A percentile compares a stretch with the other conserved stretches of the same genome.
phyloP scores from a whole-genome alignment of 2,888 invertebrate genomes.

The Falcaria lacertinaria region DNA sequence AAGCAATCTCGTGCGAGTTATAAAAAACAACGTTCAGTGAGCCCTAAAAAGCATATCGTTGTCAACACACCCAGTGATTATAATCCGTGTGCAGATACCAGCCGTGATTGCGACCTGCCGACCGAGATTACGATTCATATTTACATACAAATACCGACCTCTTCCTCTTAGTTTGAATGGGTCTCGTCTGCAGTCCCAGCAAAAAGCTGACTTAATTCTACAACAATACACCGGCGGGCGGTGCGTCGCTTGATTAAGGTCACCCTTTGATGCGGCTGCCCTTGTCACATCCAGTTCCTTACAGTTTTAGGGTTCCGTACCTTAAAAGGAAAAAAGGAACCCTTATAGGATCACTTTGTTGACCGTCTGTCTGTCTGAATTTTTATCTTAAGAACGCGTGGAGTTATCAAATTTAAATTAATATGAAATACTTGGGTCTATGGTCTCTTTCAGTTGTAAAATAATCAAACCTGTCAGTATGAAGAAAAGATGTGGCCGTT shows the following conservation, averaged over 20 bases:
- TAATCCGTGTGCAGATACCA: conserved; percentile 39
- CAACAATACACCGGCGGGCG: conserved; percentile 53
- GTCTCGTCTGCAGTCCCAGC: conserved; percentile 63
- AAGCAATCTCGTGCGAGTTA: no score
- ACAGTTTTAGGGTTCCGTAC: conserved; percentile 33
- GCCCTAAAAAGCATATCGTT: conserved; percentile 18
- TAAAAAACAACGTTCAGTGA: no score
- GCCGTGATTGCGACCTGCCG: conserved; percentile 56
- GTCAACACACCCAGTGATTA: conserved; percentile 12
- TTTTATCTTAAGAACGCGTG: no score
- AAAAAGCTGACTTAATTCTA: conserved; percentile 72
- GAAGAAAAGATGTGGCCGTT: no score
- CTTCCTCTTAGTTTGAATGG: conserved; percentile 68
- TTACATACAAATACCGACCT: conserved; percentile 72
- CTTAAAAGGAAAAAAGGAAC: not conserved
- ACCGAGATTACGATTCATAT: conserved; percentile 68
- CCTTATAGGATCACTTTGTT: no score
- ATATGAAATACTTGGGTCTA: no score
- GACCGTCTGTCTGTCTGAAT: no score
- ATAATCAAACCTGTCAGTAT: no score
- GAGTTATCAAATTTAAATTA: no score
- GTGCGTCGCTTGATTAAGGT: conserved; percentile 50
- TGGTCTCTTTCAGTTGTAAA: no score
- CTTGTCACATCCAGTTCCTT: conserved; percentile 45
- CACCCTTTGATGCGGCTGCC: conserved; percentile 24